Evolutionary conservation across 2,888 invertebrate genomes (phyloP).

Genomic region (Antheraea yamamai): DNA sequence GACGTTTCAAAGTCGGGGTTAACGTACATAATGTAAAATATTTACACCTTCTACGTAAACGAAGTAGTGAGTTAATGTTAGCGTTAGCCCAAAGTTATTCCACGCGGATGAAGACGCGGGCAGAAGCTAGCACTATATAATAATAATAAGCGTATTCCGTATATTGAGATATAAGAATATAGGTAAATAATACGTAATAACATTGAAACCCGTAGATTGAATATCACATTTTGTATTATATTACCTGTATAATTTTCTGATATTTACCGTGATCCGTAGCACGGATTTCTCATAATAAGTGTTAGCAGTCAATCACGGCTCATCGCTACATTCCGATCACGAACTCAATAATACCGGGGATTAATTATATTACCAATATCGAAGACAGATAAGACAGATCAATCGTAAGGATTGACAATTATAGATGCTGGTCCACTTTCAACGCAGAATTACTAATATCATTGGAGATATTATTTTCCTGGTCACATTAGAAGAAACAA

Average conservation of each 20-base stretch:
- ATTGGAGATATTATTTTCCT: neutral
- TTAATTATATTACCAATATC: slow-evolving; percentile 41
- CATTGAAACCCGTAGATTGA: neutral
- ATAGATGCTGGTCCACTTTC: slow-evolving; percentile 24
- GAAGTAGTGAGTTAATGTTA: too few species aligned
- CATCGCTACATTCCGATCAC: slow-evolving; percentile 33
- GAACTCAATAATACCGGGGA: slow-evolving; percentile 30
- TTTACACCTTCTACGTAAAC: too few species aligned
- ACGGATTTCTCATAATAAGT: slow-evolving; percentile 15
- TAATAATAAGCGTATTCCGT: neutral
- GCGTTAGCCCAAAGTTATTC: too few species aligned
- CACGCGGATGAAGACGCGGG: too few species aligned
- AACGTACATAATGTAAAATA: too few species aligned
- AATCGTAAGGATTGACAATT: slow-evolving; percentile 36
- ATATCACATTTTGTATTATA: slow-evolving; percentile 9
- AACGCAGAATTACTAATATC: slow-evolving; percentile 13
- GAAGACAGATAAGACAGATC: slow-evolving; percentile 36
- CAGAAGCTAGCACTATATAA: neutral
- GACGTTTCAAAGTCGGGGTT: too few species aligned
- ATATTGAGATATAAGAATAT: neutral
- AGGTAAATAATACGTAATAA: neutral
- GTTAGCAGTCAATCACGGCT: slow-evolving; percentile 23
- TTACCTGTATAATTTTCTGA: slow-evolving; percentile 11
- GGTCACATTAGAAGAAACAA: neutral
- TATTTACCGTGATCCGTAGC: slow-evolving; percentile 13